Conservation (phyloP, 2,113 vertebrate genomes). For the Motacilla tschutschensis region DNA sequence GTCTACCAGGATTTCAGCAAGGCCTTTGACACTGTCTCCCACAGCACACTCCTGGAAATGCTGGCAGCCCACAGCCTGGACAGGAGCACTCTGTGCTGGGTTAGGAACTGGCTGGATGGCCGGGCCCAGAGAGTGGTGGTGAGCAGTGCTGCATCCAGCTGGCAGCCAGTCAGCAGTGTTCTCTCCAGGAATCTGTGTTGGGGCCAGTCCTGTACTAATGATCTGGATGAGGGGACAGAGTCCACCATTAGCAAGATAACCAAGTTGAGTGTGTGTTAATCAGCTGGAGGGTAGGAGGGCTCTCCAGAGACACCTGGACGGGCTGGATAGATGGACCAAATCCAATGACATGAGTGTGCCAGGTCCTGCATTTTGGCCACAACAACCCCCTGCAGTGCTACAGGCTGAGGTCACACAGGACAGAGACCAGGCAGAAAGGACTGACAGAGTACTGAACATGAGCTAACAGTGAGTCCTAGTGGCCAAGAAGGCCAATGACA, state of each 20-base stretch:
- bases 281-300: not conserved
- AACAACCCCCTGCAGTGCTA: not conserved
- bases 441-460: not conserved
- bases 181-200: not conserved
- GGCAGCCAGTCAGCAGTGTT: too few relatives aligned
- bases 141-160: not conserved
- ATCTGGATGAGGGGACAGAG: not conserved
- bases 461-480: fast-evolving
- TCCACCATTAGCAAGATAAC: not conserved
- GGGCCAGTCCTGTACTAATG: too few relatives aligned
- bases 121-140: not conserved
- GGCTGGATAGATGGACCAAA: not conserved
- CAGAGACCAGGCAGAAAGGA: not conserved
- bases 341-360: not conserved
- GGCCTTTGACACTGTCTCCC: not conserved
- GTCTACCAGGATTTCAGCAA: not conserved
- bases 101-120: not conserved
- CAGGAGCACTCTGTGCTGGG: not conserved
- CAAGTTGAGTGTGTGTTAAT: not conserved
- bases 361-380: not conserved
- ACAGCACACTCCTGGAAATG: not conserved
- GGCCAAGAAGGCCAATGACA: not conserved
- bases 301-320: not conserved
- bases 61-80: too few relatives aligned
- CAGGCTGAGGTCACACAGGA: not conserved